Conservation (phyloP, 37 sponge, comb jelly and placozoan species). For the Oscarella lobularis region DNA sequence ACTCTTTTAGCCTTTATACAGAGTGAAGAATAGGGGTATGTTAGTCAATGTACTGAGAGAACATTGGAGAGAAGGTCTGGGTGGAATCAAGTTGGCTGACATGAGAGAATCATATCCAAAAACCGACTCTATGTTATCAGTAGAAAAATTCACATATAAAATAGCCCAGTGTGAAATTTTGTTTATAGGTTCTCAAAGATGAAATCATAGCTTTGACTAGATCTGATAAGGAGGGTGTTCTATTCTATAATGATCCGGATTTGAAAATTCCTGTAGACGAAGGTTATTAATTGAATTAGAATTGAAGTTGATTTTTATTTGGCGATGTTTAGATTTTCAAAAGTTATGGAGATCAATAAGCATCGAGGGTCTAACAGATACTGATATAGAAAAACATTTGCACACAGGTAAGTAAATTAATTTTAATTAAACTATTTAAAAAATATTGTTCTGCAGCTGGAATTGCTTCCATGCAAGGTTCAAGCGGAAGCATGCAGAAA, state of each 20-base stretch:
- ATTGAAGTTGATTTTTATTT: no score
- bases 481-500: background rate
- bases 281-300: no score
- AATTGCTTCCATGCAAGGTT: background rate
- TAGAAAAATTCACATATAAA: background rate
- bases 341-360: slow-evolving; percentile 1
- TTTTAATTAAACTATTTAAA: background rate
- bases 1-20: background rate
- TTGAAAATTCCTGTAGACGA: background rate
- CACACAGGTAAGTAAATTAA: background rate
- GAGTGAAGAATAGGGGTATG: background rate
- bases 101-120: background rate
- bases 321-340: background rate
- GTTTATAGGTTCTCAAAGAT: background rate
- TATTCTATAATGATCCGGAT: background rate
- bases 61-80: background rate
- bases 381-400: background rate
- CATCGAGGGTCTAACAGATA: slow-evolving; percentile 3
- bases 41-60: background rate
- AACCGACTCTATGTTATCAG: background rate
- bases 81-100: background rate
- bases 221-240: background rate
- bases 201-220: background rate
- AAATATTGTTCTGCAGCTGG: background rate
- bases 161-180: background rate